Percentiles rank a stretch among this genome's conserved stretches.
phyloP scores from a whole-genome alignment of 1,140 invertebrate species.

The Neodiprion lecontei region DNA sequence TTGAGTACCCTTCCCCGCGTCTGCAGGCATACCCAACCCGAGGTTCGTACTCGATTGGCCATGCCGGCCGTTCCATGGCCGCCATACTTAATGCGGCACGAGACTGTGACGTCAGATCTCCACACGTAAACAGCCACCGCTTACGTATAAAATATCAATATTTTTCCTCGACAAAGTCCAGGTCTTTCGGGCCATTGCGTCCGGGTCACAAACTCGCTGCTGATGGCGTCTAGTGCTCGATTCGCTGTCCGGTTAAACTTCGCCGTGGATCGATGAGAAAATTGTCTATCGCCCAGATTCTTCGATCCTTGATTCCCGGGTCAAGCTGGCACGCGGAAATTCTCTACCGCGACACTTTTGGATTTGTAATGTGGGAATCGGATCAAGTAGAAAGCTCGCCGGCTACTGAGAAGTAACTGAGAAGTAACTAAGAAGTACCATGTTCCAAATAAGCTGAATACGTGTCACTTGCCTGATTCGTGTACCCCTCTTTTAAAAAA shows the following conservation, averaged over 20 bases:
- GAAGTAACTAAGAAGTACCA: not conserved
- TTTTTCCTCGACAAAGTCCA: slow-evolving; percentile 26
- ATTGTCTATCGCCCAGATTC: not conserved
- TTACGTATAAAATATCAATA: slow-evolving; percentile 40
- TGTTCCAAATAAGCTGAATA: not conserved
- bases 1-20: not conserved
- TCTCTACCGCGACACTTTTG: not conserved
- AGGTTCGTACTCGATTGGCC: not conserved
- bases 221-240: not conserved
- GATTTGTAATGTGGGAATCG: too few relatives aligned
- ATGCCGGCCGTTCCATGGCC: slow-evolving; percentile 21
- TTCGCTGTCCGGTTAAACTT: too few relatives aligned
- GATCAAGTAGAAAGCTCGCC: not conserved
- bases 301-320: not conserved
- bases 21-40: not conserved
- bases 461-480: too few relatives aligned
- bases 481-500: too few relatives aligned
- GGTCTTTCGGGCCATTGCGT: not conserved
- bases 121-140: slow-evolving; percentile 27
- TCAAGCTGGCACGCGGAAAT: not conserved
- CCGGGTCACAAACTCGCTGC: not conserved
- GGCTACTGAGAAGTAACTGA: not conserved
- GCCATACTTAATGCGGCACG: slow-evolving; percentile 40
- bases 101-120: slow-evolving; percentile 27
- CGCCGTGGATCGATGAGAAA: too few relatives aligned